Conservation (phyloP, 2,113 vertebrate genomes). For the Myodes glareolus region DNA sequence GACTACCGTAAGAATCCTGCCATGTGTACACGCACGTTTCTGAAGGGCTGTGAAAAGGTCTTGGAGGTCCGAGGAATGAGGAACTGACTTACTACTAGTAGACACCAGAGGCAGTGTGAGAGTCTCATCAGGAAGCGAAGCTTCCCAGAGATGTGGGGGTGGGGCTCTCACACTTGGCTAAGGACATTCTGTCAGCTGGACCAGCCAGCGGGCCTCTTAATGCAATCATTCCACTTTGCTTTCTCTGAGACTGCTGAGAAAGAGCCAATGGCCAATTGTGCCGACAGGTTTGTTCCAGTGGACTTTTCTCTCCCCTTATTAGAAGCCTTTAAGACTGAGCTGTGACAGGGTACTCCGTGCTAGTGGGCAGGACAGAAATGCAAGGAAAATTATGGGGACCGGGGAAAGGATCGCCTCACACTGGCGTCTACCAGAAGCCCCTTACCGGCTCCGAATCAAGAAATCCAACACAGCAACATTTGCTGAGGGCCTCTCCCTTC, state of each 20-base stretch:
- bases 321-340: constrained; percentile 11
- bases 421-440: not conserved
- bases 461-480: not conserved
- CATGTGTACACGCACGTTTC: not conserved
- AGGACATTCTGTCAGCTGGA: not conserved
- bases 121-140: not conserved
- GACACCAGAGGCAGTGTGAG: not conserved
- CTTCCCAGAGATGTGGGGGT: not conserved
- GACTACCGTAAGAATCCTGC: not conserved
- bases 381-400: not conserved
- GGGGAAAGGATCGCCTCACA: not conserved
- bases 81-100: not conserved
- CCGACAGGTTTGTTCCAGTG: not conserved
- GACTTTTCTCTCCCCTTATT: constrained; percentile 34
- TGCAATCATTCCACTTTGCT: constrained; percentile 6
- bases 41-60: not conserved
- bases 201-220: not conserved
- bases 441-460: not conserved
- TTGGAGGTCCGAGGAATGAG: not conserved
- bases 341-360: not conserved
- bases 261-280: constrained; percentile 22
- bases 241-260: not conserved
- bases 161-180: not conserved
- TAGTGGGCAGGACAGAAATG: not conserved
- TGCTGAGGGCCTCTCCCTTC: not conserved